These are phyloP conservation scores for Acanthornis magna DNA, from an alignment of 2,797 vertebrate species.

Conservation along the genomic window DNA sequence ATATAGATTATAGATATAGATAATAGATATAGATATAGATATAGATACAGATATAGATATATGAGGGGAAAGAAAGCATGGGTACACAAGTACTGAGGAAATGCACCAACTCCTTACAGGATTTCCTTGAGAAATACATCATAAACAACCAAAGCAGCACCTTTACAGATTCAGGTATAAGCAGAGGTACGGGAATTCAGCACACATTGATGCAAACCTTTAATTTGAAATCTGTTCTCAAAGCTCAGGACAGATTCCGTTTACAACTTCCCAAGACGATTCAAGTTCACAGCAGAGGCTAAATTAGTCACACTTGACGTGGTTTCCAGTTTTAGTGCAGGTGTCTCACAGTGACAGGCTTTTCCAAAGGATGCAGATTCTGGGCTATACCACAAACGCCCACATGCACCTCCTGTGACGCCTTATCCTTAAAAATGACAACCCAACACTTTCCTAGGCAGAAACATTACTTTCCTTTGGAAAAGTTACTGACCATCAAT, in stretches of 20 bases:
- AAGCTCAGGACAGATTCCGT: neutral
- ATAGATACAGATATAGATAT: no score
- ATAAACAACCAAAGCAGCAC: neutral
- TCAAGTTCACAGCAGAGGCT: neutral
- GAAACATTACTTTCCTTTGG: neutral
- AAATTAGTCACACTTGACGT: neutral
- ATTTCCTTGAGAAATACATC: neutral
- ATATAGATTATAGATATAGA: no score
- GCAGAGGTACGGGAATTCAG: neutral
- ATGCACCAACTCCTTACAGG: neutral
- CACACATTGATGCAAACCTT: neutral
- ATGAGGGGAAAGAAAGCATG: neutral
- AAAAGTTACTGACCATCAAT: neutral
- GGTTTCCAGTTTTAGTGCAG: conserved; percentile 4
- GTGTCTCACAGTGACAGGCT: neutral
- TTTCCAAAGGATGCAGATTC: neutral
- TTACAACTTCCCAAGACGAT: neutral
- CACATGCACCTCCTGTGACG: neutral
- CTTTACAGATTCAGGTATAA: neutral
- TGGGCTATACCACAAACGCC: neutral
- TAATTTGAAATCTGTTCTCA: neutral
- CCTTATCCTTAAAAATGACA: neutral
- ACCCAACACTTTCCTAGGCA: neutral
- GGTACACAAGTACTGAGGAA: neutral
- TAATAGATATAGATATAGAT: no score